These are phyloP conservation scores for Alitta virens DNA, from an alignment of 2,888 invertebrate species.

Conservation along the genomic window DNA sequence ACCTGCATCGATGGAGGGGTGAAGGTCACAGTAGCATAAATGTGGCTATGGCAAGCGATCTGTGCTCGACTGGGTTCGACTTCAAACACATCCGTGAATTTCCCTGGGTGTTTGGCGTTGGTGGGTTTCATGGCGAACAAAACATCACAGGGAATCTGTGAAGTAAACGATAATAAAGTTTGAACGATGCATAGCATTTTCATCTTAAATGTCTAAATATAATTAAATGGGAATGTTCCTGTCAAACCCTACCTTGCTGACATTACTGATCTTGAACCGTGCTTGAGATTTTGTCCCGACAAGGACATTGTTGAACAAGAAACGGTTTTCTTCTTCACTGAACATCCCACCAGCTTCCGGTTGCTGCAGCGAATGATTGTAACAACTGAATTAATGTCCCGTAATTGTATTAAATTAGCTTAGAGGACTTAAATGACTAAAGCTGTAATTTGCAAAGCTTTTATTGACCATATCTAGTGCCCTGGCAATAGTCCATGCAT, in stretches of 20 bases:
- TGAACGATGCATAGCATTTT: too few species aligned
- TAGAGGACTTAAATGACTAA: too few species aligned
- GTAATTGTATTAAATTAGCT: too few species aligned
- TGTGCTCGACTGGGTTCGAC: slow-evolving; percentile 52
- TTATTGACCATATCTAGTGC: too few species aligned
- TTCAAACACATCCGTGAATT: slow-evolving; percentile 52
- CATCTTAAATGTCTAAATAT: too few species aligned
- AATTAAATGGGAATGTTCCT: too few species aligned
- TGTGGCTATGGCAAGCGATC: slow-evolving; percentile 52
- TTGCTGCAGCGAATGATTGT: too few species aligned
- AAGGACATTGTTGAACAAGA: slow-evolving; percentile 56
- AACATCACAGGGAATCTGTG: slow-evolving; percentile 54
- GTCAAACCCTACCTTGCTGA: slow-evolving; percentile 51
- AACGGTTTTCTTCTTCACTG: slow-evolving; percentile 55
- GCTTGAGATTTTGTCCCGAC: slow-evolving; percentile 54
- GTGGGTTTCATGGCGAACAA: slow-evolving; percentile 46
- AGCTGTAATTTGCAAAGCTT: too few species aligned
- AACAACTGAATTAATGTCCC: too few species aligned
- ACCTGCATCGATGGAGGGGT: slow-evolving; percentile 57
- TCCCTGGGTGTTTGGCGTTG: slow-evolving; percentile 36
- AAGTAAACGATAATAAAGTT: background rate
- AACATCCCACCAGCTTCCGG: slow-evolving; percentile 52
- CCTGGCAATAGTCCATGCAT: too few species aligned
- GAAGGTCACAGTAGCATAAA: slow-evolving; percentile 55
- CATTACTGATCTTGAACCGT: slow-evolving; percentile 55